These are phyloP conservation scores for Melanotaenia parkinsoni DNA, from an alignment of 2,797 vertebrate species.

Conservation along the genomic window DNA sequence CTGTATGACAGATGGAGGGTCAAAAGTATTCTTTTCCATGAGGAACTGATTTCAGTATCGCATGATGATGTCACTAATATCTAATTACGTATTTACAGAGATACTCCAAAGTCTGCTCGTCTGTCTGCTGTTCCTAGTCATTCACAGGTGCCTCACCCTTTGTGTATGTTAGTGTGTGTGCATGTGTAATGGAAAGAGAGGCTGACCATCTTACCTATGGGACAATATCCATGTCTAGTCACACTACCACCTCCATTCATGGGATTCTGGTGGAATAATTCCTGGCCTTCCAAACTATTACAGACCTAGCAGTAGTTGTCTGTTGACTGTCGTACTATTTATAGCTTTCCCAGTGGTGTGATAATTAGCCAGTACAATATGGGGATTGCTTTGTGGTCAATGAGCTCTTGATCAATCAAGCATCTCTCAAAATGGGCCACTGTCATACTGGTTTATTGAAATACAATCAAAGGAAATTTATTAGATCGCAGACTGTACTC, in stretches of 20 bases:
- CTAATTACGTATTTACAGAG: slow-evolving; percentile 80
- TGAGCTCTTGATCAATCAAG: slow-evolving; percentile 36
- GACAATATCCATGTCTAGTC: slow-evolving; percentile 24
- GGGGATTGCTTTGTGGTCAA: slow-evolving; percentile 37
- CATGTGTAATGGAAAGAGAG: slow-evolving; percentile 67
- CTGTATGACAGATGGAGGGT: slow-evolving; percentile 26
- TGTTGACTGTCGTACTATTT: slow-evolving; percentile 74
- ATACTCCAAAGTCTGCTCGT: slow-evolving; percentile 83
- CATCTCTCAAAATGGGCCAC: slow-evolving; percentile 25
- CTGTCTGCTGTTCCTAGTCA: slow-evolving; percentile 77
- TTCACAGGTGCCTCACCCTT: slow-evolving; percentile 81
- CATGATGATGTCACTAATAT: slow-evolving; percentile 87
- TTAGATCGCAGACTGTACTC: slow-evolving; percentile 66
- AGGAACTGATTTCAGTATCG: slow-evolving; percentile 80
- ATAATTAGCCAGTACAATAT: slow-evolving; percentile 51
- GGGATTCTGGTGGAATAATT: slow-evolving; percentile 58
- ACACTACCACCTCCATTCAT: slow-evolving; percentile 35
- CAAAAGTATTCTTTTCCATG: slow-evolving; percentile 52
- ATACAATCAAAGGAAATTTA: slow-evolving; percentile 51
- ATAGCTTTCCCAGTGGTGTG: slow-evolving; percentile 65
- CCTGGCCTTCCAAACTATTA: slow-evolving; percentile 68
- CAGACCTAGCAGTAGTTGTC: slow-evolving; percentile 69
- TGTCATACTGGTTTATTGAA: slow-evolving; percentile 44
- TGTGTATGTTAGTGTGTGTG: slow-evolving; percentile 60
- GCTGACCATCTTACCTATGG: slow-evolving; percentile 51